phyloP scores from a whole-genome alignment of 2,113 vertebrate species.

The Nesogale talazaci region DNA sequence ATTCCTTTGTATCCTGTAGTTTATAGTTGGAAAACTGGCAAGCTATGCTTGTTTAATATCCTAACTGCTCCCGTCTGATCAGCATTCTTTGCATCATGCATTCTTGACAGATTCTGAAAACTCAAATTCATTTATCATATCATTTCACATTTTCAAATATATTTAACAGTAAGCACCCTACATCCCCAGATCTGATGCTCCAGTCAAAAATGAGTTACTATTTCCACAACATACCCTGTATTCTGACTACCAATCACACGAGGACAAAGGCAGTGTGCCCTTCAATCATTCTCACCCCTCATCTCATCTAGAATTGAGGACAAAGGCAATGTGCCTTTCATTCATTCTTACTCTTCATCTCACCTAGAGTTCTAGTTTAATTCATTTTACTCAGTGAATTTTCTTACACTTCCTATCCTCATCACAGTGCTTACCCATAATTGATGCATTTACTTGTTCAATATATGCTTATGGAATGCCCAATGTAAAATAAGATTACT shows the following conservation, averaged over 20 bases:
- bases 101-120: conserved; percentile 56
- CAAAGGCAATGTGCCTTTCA: background rate
- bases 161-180: conserved; percentile 23
- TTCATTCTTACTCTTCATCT: background rate
- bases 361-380: background rate
- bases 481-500: background rate
- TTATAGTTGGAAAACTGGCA: conserved; percentile 23
- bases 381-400: background rate
- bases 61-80: background rate
- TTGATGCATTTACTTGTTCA: background rate
- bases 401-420: too few species aligned
- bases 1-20: background rate
- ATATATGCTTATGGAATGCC: background rate
- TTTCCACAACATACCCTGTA: background rate
- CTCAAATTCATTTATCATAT: background rate
- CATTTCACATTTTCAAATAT: conserved; percentile 40
- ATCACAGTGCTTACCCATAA: background rate
- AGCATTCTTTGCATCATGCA: background rate
- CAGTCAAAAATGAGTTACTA: background rate
- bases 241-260: background rate
- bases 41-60: conserved; percentile 32
- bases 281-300: background rate
- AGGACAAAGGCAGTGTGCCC: background rate
- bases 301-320: too few species aligned
- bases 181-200: conserved; percentile 39